phyloP scores from a whole-genome alignment of 2,113 vertebrate genomes.

The Seriola quinqueradiata region DNA sequence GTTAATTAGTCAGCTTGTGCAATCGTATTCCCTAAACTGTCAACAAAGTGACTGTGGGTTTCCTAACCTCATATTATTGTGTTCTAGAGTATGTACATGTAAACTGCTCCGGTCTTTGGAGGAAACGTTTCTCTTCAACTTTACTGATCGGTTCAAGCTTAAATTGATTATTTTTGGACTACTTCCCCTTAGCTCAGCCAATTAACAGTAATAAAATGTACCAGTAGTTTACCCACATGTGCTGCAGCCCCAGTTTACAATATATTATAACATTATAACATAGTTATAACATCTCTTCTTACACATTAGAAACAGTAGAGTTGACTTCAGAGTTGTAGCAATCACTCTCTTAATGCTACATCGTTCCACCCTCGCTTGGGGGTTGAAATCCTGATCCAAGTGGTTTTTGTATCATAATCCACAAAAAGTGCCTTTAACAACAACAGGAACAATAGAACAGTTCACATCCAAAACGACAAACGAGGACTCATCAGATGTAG shows the following conservation, averaged over 20 bases:
- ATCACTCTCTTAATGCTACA: background rate
- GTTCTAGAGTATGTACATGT: background rate
- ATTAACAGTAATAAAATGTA: background rate
- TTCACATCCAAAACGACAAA: constrained; percentile 31
- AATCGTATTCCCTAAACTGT: background rate
- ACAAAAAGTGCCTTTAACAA: constrained; percentile 32
- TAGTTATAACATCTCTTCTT: background rate
- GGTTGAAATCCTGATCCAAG: constrained; percentile 60
- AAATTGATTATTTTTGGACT: background rate
- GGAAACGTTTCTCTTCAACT: background rate
- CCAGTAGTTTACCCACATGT: no score
- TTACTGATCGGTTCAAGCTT: constrained; percentile 6
- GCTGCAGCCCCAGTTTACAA: background rate
- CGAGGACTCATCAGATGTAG: constrained; percentile 25
- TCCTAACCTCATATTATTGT: background rate
- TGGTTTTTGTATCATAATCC: constrained; percentile 29
- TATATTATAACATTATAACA: no score
- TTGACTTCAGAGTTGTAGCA: background rate
- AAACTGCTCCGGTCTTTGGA: background rate
- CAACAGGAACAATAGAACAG: constrained; percentile 23
- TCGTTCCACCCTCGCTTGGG: constrained; percentile 16
- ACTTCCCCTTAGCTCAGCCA: background rate
- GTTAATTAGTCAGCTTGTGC: background rate
- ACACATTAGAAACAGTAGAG: background rate
- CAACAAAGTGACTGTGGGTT: background rate